phyloP scores from a whole-genome alignment of 2,888 invertebrate genomes.

The Elysia crispata region DNA sequence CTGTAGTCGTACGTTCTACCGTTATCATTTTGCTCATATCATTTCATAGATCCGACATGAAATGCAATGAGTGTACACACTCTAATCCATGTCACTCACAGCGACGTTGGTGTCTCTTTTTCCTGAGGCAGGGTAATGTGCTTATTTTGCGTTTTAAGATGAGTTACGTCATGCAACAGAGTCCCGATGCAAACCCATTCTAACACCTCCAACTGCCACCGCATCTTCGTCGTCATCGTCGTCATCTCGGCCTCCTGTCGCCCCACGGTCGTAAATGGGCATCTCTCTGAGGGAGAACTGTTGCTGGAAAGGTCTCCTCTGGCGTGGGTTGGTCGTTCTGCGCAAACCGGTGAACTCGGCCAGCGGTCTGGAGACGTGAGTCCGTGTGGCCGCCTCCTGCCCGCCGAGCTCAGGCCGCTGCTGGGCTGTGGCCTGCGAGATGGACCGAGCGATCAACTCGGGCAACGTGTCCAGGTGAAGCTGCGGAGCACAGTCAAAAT shows the following conservation, averaged over 20 bases:
- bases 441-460: constrained; percentile 57
- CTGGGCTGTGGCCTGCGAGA: constrained; percentile 37
- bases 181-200: neutral
- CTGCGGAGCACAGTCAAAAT: too few relatives aligned
- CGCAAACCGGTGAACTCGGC: constrained; percentile 51
- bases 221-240: neutral
- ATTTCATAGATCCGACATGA: too few relatives aligned
- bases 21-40: too few relatives aligned
- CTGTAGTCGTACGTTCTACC: too few relatives aligned
- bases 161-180: neutral
- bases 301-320: constrained; percentile 50
- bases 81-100: too few relatives aligned
- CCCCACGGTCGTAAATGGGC: constrained; percentile 42
- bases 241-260: neutral
- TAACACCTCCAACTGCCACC: neutral
- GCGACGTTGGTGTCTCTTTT: too few relatives aligned
- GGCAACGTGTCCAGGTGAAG: constrained; percentile 64
- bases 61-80: too few relatives aligned
- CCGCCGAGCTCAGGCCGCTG: constrained; percentile 42
- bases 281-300: constrained; percentile 49
- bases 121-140: too few relatives aligned
- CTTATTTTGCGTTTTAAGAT: neutral
- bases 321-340: constrained; percentile 46
- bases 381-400: constrained; percentile 29
- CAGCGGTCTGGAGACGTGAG: constrained; percentile 40